Conservation (phyloP, 1,140 invertebrate species). For the Solenopsis fugax region DNA sequence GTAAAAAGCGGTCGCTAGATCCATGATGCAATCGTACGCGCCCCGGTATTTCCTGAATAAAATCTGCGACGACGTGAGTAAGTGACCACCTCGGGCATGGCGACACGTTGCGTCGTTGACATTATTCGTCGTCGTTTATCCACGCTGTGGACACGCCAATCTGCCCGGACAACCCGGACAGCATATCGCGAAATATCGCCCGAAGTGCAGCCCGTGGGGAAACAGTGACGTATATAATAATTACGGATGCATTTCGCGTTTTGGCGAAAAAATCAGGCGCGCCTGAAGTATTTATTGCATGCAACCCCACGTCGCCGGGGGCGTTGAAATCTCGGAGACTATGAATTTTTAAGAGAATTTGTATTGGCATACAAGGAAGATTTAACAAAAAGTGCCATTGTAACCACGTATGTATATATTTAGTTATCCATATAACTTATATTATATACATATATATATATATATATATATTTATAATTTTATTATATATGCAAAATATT, state of each 20-base stretch:
- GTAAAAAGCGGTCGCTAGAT: conserved; percentile 81
- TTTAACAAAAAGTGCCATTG: background rate
- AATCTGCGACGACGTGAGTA: conserved; percentile 71
- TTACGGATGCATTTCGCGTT: conserved; percentile 42
- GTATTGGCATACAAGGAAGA: background rate
- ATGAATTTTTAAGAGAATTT: background rate
- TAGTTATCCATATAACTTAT: background rate
- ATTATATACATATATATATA: background rate
- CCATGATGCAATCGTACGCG: conserved; percentile 81
- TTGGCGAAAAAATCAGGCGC: conserved; percentile 17
- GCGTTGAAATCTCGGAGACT: background rate
- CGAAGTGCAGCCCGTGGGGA: conserved; percentile 55
- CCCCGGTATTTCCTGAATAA: conserved; percentile 85
- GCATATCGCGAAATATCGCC: conserved; percentile 56
- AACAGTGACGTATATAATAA: conserved; percentile 20
- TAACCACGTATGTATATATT: background rate
- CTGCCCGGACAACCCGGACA: conserved; percentile 42
- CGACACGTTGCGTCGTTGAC: conserved; percentile 66
- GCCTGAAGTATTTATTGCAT: conserved; percentile 54
- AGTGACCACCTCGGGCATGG: conserved; percentile 59
- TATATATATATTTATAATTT: background rate
- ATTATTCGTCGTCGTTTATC: conserved; percentile 70
- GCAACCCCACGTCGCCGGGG: background rate
- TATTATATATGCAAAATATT: background rate
- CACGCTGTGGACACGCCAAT: conserved; percentile 26